Evolutionary conservation across 2,113 vertebrate species (phyloP).

Genomic region (Paradoxurus hermaphroditus): DNA sequence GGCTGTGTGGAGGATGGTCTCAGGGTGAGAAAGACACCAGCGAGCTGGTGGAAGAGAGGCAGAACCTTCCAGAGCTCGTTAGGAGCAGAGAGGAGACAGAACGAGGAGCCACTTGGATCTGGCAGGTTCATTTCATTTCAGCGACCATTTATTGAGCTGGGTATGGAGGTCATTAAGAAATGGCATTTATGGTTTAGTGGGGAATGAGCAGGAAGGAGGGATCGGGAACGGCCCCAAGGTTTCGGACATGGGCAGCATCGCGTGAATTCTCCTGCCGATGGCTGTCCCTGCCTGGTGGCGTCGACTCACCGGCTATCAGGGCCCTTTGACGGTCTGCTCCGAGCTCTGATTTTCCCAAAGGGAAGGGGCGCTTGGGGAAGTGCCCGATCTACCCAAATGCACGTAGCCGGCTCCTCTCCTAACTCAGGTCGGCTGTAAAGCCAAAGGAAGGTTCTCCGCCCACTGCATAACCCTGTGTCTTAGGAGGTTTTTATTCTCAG

Average conservation of each 20-base stretch:
- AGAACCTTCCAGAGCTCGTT: neutral
- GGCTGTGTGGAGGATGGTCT: neutral
- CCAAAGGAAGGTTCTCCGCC: neutral
- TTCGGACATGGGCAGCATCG: neutral
- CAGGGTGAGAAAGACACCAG: neutral
- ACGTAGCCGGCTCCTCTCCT: neutral
- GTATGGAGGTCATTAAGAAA: neutral
- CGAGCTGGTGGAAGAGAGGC: neutral
- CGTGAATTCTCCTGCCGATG: neutral
- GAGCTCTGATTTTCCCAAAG: neutral
- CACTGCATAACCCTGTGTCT: neutral
- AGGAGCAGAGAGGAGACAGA: neutral
- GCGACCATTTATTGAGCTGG: neutral
- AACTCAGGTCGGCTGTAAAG: neutral
- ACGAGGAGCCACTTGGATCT: neutral
- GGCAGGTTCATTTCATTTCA: neutral
- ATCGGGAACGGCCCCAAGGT: neutral
- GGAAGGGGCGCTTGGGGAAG: neutral
- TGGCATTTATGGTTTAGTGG: neutral
- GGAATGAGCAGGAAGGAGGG: neutral
- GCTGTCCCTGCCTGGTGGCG: neutral
- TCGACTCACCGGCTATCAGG: neutral
- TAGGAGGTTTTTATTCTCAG: conserved; percentile 8
- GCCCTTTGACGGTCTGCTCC: neutral
- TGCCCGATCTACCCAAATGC: neutral